Percentiles rank a stretch among this genome's conserved stretches.
phyloP scores from a whole-genome alignment of 1,140 invertebrate species.

The Drosophila kikkawai region DNA sequence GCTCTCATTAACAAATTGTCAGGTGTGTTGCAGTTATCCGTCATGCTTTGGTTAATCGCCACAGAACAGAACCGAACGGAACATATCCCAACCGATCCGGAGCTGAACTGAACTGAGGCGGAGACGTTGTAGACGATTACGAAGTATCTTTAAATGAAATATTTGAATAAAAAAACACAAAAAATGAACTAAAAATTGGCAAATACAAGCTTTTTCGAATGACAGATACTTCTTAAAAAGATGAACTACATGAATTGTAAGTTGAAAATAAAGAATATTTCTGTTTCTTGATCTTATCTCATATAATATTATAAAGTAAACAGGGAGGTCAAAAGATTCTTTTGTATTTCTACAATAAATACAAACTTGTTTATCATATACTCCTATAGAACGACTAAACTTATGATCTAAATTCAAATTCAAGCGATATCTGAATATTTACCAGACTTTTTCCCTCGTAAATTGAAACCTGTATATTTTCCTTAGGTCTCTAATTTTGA shows the following conservation, averaged over 20 bases:
- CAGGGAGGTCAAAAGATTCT: too few relatives aligned
- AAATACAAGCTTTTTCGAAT: neutral
- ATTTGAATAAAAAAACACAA: slow-evolving; percentile 6
- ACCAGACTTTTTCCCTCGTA: neutral
- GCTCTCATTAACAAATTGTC: slow-evolving; percentile 84
- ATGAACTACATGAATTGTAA: neutral
- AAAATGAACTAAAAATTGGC: neutral
- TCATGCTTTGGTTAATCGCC: slow-evolving; percentile 79
- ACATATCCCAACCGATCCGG: neutral
- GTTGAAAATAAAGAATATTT: neutral
- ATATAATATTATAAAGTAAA: too few relatives aligned
- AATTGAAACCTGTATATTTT: neutral
- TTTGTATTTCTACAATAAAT: too few relatives aligned
- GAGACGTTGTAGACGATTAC: neutral
- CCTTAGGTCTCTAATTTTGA: neutral
- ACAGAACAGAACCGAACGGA: slow-evolving; percentile 46
- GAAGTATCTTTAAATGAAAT: slow-evolving; percentile 11
- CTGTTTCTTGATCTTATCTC: too few relatives aligned
- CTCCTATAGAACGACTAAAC: too few relatives aligned
- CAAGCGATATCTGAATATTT: neutral
- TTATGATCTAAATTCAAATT: neutral
- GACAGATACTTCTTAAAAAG: neutral
- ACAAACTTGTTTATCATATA: too few relatives aligned
- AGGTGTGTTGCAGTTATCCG: slow-evolving; percentile 76
- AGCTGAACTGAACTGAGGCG: neutral